A percentile compares a stretch with the other conserved stretches of the same genome.
phyloP scores from a whole-genome alignment of 2,888 invertebrate species.

The Nipponacmea schrenckii region DNA sequence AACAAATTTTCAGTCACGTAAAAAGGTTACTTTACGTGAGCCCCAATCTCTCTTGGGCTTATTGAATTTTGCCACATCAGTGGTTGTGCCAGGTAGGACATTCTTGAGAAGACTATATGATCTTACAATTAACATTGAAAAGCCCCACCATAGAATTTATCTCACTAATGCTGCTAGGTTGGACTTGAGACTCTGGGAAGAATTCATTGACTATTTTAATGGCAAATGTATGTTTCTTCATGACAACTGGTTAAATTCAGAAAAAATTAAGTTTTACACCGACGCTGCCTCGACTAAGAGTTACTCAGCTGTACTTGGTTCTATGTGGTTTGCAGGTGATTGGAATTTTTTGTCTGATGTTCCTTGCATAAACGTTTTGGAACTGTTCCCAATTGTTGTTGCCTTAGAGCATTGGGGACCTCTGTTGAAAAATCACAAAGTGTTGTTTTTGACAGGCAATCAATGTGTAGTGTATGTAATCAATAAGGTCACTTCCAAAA shows the following conservation, averaged over 20 bases:
- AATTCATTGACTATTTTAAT: not conserved
- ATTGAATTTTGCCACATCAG: no score
- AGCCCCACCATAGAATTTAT: not conserved
- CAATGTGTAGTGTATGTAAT: conserved; percentile 19
- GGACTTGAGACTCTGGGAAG: not conserved
- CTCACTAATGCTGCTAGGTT: not conserved
- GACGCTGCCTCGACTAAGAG: not conserved
- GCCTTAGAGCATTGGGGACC: no score
- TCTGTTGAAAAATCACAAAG: conserved; percentile 24
- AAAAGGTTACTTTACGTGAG: no score
- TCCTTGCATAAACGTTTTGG: not conserved
- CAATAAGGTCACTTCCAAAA: conserved; percentile 24
- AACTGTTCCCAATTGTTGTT: conserved; percentile 25
- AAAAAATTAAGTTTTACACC: not conserved
- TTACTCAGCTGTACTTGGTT: not conserved
- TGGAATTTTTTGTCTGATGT: not conserved
- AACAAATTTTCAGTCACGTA: no score
- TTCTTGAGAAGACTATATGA: not conserved
- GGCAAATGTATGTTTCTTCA: no score
- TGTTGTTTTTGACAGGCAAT: conserved; percentile 29
- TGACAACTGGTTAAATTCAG: conserved; percentile 4
- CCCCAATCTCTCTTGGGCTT: no score
- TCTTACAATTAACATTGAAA: not conserved
- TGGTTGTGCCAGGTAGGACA: not conserved
- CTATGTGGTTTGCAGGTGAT: not conserved